phyloP scores from a whole-genome alignment of 2,113 vertebrate species.

The Herpetotheres cachinnans region DNA sequence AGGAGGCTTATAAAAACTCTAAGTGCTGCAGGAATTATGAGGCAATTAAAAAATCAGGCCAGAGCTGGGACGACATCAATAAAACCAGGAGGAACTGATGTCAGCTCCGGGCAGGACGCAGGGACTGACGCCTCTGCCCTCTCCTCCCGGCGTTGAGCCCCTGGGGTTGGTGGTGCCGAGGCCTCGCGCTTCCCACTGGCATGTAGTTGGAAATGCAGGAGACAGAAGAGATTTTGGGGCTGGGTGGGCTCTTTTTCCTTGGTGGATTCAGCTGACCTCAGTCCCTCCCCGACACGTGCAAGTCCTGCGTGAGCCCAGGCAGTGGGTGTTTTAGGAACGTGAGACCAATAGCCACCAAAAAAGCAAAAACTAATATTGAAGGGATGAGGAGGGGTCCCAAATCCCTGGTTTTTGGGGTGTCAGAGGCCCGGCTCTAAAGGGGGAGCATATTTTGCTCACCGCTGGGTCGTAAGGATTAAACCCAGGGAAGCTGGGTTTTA shows the following conservation, averaged over 20 bases:
- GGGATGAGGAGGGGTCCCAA: background rate
- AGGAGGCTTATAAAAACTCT: constrained; percentile 39
- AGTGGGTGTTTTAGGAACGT: background rate
- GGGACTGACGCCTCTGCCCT: background rate
- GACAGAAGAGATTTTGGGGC: background rate
- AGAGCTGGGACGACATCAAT: background rate
- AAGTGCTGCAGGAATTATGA: constrained; percentile 41
- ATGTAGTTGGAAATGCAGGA: background rate
- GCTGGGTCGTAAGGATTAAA: background rate
- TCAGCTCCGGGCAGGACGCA: background rate
- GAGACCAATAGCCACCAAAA: background rate
- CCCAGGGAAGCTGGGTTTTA: background rate
- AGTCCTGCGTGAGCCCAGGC: accelerated
- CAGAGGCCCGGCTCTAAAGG: background rate
- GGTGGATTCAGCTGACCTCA: background rate
- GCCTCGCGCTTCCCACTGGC: background rate
- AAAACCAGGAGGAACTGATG: constrained; percentile 14
- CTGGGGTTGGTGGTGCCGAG: background rate
- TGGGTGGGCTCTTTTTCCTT: background rate
- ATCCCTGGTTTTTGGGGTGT: background rate
- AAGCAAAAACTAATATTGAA: background rate
- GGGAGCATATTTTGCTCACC: background rate
- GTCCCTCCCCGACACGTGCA: too few species aligned
- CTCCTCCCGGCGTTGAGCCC: background rate
- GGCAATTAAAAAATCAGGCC: constrained; percentile 43